Evolutionary conservation across 2,113 vertebrate genomes (phyloP).

Genomic region (Trochalopteron elliotii): DNA sequence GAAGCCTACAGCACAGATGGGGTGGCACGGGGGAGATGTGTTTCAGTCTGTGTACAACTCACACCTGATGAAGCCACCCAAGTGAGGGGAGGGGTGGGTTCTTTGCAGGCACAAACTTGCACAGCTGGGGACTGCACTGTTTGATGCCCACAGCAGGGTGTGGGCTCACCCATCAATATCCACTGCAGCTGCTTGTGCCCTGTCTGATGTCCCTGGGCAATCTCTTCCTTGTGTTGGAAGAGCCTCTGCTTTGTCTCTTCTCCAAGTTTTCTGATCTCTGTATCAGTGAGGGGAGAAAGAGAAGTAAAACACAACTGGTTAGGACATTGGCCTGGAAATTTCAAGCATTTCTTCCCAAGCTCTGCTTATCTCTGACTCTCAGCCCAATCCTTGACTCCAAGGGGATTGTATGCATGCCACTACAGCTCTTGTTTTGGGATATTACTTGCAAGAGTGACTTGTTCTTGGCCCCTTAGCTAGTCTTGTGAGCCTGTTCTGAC

Average conservation of each 20-base stretch:
- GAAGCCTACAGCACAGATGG: background rate
- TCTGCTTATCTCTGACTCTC: conserved; percentile 10
- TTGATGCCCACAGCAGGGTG: background rate
- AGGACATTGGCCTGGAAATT: background rate
- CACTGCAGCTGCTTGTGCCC: background rate
- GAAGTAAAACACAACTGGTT: background rate
- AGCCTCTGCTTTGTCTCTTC: background rate
- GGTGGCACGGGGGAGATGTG: background rate
- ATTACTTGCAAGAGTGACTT: background rate
- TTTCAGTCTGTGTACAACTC: fast-evolving
- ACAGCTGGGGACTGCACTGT: background rate
- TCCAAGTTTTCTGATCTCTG: background rate
- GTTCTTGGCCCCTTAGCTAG: background rate
- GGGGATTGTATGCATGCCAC: background rate
- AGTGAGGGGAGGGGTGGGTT: fast-evolving
- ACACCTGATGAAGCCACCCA: too few relatives aligned
- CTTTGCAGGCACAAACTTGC: background rate
- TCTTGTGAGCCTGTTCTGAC: background rate
- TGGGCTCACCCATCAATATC: background rate
- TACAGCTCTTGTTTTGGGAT: background rate
- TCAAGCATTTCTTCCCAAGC: background rate
- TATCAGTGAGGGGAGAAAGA: background rate
- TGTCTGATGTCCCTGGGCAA: background rate
- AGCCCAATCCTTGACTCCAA: background rate
- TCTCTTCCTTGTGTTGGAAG: background rate